These are phyloP conservation scores for Sinotaia quadrata DNA, from an alignment of 2,888 invertebrate genomes.

Conservation along the genomic window DNA sequence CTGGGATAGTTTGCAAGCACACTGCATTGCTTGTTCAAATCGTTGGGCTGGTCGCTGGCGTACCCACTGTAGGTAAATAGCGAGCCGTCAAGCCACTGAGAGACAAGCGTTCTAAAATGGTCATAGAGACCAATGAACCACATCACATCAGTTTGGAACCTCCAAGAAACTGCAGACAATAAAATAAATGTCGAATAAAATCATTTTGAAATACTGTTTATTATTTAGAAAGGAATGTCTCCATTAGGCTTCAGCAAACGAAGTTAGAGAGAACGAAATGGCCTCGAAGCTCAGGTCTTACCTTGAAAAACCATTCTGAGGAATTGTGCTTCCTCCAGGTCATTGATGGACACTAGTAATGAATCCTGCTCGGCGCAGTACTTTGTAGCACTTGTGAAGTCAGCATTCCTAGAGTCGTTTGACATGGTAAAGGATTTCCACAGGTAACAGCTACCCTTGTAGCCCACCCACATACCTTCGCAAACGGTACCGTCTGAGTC, in stretches of 20 bases:
- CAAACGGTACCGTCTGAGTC: conserved; percentile 36
- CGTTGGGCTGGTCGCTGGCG: background rate
- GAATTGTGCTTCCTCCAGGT: background rate
- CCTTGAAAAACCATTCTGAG: background rate
- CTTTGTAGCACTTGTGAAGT: background rate
- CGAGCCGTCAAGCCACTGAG: conserved; percentile 23
- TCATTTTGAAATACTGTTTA: too few species aligned
- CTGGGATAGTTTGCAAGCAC: too few species aligned
- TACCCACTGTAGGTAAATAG: background rate
- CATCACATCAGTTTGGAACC: too few species aligned
- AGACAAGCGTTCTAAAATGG: background rate
- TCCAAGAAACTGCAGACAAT: too few species aligned
- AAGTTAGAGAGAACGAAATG: too few species aligned
- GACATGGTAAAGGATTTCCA: too few species aligned
- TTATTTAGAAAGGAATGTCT: too few species aligned
- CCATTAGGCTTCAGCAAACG: too few species aligned
- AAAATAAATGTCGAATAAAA: too few species aligned
- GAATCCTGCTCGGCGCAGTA: conserved; percentile 6
- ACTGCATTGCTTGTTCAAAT: background rate
- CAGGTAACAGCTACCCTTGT: conserved; percentile 23
- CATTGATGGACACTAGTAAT: conserved; percentile 3
- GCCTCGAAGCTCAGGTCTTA: too few species aligned
- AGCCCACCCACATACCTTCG: conserved; percentile 35
- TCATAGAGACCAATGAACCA: conserved; percentile 13
- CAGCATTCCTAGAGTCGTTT: background rate